Evolutionary conservation across 2,888 invertebrate genomes (phyloP), one percentile per base, ranked within the genome.

Genomic region (Amphipyra berbera): DNA sequence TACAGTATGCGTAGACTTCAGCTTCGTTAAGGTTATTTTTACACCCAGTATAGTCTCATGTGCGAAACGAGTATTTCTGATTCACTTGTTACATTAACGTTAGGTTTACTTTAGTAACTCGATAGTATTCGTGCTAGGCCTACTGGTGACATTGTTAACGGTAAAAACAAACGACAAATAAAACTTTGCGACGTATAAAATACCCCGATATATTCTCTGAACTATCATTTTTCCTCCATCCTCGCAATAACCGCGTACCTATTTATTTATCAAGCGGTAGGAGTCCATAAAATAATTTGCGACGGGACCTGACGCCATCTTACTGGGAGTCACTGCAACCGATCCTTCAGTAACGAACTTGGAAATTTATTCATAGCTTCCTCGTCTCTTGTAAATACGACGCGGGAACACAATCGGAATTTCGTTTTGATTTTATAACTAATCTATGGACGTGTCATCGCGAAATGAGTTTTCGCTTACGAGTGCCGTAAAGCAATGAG

Each of bases 311-410:
- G 76, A 74, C 77, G 77, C 68, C 74, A 76, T 72, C 78, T 79
- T 78, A 76, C 49, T 35, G 59, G 60, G 78, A 85, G 82, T 81
- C 84, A 70, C 70, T 79, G 75, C 85, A 84, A 80, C 82, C 89
- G 89, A 89, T 90, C 86, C 85, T 64, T 76, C 86, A 81, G 90
- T 91, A 91, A 92, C 90, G 89, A 90, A 90, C 63, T 82, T 76
- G 83, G 78, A 90, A 92, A 92, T 92, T 91, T 92, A 92, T 92
- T 92, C 92, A 92, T 92, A 91, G 92, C 88, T 82, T 89, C 83
- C 85, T 84, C 81, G 84, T 80, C 79, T 81, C 84, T 83, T 88
- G 89, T 89, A 90, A 90, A 89, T 88, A 88, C 88, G 86, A 86
- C 75, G 84, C 76, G 76, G 80, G 82, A 78, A 82, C 84, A 88